Evolutionary conservation across 2,113 vertebrate genomes (phyloP), one percentile per base, ranked within the genome.

Genomic region (Tachuris rubrigastra): DNA sequence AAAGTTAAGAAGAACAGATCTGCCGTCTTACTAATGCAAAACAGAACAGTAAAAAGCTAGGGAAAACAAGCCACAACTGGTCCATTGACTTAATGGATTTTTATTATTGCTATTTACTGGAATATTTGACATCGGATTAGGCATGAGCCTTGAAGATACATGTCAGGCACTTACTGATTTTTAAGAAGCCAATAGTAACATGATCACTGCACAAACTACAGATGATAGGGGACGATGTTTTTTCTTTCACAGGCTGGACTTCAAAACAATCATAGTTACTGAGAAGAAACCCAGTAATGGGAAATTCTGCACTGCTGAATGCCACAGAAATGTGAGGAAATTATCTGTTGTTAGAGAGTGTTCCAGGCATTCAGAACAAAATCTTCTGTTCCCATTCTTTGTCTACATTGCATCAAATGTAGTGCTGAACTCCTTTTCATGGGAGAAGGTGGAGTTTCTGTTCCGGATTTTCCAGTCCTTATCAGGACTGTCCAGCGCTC

Each of bases 11-110:
- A 66, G 92, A 93, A 89, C 84, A 95, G 89, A 79, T 88, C 91
- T 90, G 59, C 47, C 78, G 93, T 78, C 74, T 87, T 85, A 85
- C 85, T 94, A 94, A 88, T 87, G 75, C 85, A 91, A 95, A 96
- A 89, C 82, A 75, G 68, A 93, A 58, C 66, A 94, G 91, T 87
- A 75, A 95, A 90, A 89, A 92, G 56, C 46, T 82, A 41, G 28
- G 85, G 44, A 93, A 82, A 93, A 60, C 79, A 95, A 83, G 66
- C 56, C 58, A 77, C 66, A 83, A 84, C 88, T 89, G 63, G 60
- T 44, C 72, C 58, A 50, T 56, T 67, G 77, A 63, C 63, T 95
- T 94, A 91, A 77, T 77, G 90, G 65, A 42, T 86, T 93, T 91
- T 88, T 37, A 85, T 95, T 89, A 72, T 76, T 84, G 42, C 53